phyloP scores from a whole-genome alignment of 1,140 invertebrate species.

The Hylyphantes graminicola region DNA sequence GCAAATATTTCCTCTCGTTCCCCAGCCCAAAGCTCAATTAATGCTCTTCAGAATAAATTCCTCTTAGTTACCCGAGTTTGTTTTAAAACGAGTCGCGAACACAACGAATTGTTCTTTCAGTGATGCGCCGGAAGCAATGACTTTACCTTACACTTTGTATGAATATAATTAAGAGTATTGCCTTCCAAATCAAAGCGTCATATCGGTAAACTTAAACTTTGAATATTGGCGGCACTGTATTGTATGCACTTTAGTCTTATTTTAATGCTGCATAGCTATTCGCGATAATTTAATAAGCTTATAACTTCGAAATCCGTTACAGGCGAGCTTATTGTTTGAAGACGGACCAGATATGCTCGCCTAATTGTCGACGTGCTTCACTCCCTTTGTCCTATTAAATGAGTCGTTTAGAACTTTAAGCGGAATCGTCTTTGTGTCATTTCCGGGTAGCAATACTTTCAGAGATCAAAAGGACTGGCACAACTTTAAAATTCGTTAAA shows the following conservation, averaged over 20 bases:
- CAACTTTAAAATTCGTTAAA: slow-evolving; percentile 33
- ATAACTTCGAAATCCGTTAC: slow-evolving; percentile 53
- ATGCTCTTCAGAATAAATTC: slow-evolving; percentile 48
- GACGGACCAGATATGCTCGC: slow-evolving; percentile 4
- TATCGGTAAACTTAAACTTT: slow-evolving; percentile 54
- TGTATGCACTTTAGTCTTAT: slow-evolving; percentile 38
- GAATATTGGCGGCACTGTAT: slow-evolving; percentile 33
- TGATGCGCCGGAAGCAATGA: slow-evolving; percentile 17
- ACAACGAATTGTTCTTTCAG: slow-evolving; percentile 49
- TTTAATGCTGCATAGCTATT: slow-evolving; percentile 39
- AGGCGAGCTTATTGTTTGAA: slow-evolving; percentile 53
- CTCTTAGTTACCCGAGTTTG: slow-evolving; percentile 36
- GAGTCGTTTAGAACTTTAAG: slow-evolving; percentile 47
- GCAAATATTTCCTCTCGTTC: slow-evolving; percentile 47
- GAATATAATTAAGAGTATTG: slow-evolving; percentile 57
- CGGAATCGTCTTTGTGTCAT: slow-evolving; percentile 26
- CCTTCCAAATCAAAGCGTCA: slow-evolving; percentile 53
- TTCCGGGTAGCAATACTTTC: slow-evolving; percentile 16
- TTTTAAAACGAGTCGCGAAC: slow-evolving; percentile 43
- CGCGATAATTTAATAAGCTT: slow-evolving; percentile 58
- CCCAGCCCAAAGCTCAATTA: slow-evolving; percentile 44
- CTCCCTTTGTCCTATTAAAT: slow-evolving; percentile 56
- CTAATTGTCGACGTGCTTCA: slow-evolving; percentile 56
- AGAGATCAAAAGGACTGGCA: slow-evolving; percentile 36
- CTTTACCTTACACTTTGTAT: slow-evolving; percentile 16